Conservation (phyloP, 2,113 vertebrate genomes). For the Murina feae region DNA sequence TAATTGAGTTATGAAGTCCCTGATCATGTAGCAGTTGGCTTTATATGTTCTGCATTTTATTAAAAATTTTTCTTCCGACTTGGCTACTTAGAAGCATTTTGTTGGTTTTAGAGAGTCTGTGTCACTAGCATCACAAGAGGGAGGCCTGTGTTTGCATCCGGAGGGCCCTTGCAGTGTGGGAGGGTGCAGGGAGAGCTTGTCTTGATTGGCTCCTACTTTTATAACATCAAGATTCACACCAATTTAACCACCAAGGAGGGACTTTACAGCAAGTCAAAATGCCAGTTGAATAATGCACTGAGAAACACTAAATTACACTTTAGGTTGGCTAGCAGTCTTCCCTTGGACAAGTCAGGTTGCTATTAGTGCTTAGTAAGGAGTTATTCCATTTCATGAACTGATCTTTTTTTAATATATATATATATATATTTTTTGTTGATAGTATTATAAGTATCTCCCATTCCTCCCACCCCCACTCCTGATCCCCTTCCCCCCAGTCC, state of each 20-base stretch:
- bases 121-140: background rate
- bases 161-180: background rate
- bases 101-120: background rate
- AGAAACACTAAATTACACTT: background rate
- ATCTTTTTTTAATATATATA: background rate
- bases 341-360: background rate
- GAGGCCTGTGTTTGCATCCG: too few relatives aligned
- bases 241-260: background rate
- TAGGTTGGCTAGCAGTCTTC: background rate
- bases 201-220: background rate
- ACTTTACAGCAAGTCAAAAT: background rate
- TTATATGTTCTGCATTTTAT: background rate
- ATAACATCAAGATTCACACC: background rate
- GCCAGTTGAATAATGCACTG: background rate
- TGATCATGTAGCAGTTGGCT: constrained; percentile 19
- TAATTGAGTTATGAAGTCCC: background rate
- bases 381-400: background rate
- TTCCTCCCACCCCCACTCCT: too few relatives aligned
- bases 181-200: background rate
- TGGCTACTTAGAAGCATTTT: background rate
- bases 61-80: background rate
- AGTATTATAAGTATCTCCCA: too few relatives aligned
- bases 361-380: background rate
- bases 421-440: too few relatives aligned
- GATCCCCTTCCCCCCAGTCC: too few relatives aligned